Evolutionary conservation across 2,797 vertebrate genomes (phyloP).

Genomic region (Siniperca obscura): DNA sequence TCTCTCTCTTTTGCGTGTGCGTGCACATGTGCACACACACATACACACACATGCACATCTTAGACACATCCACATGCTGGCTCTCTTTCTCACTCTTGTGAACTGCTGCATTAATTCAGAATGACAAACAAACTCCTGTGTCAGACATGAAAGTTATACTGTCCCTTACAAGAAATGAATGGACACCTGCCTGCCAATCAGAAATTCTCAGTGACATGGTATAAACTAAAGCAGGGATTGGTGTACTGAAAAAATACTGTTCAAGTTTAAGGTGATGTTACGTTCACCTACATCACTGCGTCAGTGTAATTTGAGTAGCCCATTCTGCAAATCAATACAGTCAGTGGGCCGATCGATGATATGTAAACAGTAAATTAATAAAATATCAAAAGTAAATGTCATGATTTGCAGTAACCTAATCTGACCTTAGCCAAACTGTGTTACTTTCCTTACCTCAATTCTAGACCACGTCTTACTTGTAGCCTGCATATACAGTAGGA

Average conservation of each 20-base stretch:
- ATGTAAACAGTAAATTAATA: background rate
- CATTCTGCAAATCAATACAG: background rate
- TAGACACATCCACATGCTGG: background rate
- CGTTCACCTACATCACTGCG: background rate
- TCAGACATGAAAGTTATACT: background rate
- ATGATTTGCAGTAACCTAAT: no score
- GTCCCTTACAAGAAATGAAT: background rate
- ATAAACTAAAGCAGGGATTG: no score
- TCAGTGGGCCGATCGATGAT: background rate
- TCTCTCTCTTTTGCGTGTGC: background rate
- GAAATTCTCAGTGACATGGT: no score
- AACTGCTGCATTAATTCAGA: background rate
- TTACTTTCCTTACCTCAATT: background rate
- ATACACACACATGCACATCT: background rate
- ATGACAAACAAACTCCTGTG: background rate
- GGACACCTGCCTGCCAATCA: background rate
- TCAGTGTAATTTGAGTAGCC: background rate
- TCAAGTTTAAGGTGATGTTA: background rate
- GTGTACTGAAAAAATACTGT: background rate
- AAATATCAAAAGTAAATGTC: no score
- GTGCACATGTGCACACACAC: background rate
- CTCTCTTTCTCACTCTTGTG: background rate
- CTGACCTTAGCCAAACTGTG: no score
- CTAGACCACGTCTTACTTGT: background rate
- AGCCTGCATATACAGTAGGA: background rate